Conservation (phyloP, 1,140 invertebrate species). For the Amphibalanus amphitrite region DNA sequence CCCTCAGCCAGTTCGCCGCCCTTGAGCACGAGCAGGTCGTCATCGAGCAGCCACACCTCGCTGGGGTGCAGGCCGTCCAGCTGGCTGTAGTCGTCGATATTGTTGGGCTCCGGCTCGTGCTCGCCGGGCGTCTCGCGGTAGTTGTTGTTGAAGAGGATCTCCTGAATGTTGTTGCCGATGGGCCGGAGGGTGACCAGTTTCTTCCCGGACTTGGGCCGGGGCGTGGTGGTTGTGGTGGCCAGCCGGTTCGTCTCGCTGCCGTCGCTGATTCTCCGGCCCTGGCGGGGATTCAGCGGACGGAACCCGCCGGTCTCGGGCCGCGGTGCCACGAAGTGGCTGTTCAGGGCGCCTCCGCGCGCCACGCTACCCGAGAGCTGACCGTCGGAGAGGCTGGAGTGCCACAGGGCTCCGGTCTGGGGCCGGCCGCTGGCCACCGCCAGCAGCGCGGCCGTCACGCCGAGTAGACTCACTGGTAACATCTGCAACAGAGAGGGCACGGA, state of each 20-base stretch:
- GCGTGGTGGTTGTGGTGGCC: background rate
- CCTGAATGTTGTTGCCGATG: constrained; percentile 4
- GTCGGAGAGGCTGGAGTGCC: background rate
- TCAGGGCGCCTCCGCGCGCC: background rate
- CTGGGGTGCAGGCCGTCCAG: constrained; percentile 60
- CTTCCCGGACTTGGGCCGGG: background rate
- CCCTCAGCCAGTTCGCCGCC: constrained; percentile 44
- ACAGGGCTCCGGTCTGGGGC: background rate
- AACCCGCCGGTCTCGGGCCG: background rate
- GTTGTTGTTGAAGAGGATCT: constrained; percentile 1
- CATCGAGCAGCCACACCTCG: constrained; percentile 76
- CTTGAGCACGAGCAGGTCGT: constrained; percentile 62
- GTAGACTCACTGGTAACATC: background rate
- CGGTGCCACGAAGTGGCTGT: background rate
- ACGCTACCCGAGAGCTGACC: background rate
- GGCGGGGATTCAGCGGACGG: background rate
- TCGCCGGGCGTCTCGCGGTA: background rate
- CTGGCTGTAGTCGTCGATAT: constrained; percentile 29
- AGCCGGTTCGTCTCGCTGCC: background rate
- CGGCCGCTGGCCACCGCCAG: background rate
- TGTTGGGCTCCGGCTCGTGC: background rate
- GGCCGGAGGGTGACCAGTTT: constrained; percentile 1
- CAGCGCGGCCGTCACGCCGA: background rate
- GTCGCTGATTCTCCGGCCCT: background rate
- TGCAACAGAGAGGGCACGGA: background rate